Evolutionary conservation across 2,888 invertebrate species (phyloP), one percentile per base, ranked within the genome.

Genomic region (Acanthococcus lagerstroemiae): DNA sequence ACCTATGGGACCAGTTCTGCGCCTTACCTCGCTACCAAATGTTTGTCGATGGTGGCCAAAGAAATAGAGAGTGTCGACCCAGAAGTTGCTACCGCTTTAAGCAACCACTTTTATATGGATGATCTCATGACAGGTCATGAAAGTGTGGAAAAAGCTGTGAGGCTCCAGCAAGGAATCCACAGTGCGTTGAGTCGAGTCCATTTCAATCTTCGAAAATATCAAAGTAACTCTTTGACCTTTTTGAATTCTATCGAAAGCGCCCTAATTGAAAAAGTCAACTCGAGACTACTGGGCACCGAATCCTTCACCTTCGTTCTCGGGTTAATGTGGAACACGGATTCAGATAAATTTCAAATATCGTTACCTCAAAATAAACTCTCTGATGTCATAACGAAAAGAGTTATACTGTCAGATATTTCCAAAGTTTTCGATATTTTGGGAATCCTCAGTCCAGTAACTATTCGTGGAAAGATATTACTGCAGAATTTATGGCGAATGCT

Each of bases 81-180:
- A 5, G 5, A 30, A 17, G 70, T 68, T 6, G 46, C 69, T 4
- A 19, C 67, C 25, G 65, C 68, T 19, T 68, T 37, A 58, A 67
- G 17, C 65, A 72, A 69, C 2, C 70, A 73, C 60, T 71, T 73
- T 48, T 75, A 76, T 45, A 71, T 75, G 15, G 73, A 75, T 61
- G 74, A 74, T 67, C 63, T 72, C 0, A 55, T 73, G 26, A 58
- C 69, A 19, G 73, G 72, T 15, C 67, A 66, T 2, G 27, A 66
- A 17, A 67, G 69, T 15, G 15, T 69, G 1, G 68, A 68, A 7
- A 50, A 72, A 56, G 70, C 71, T 1, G 22, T 68, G 4, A 9
- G 67, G 27, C n/a, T 70, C 1, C 67, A 70, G 55, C 3, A 66
- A 4, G 55, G 70, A 30, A 27, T 72, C 3, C 54, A 56, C 19